phyloP scores from a whole-genome alignment of 2,797 vertebrate genomes.

The Macropus fuliginosus region DNA sequence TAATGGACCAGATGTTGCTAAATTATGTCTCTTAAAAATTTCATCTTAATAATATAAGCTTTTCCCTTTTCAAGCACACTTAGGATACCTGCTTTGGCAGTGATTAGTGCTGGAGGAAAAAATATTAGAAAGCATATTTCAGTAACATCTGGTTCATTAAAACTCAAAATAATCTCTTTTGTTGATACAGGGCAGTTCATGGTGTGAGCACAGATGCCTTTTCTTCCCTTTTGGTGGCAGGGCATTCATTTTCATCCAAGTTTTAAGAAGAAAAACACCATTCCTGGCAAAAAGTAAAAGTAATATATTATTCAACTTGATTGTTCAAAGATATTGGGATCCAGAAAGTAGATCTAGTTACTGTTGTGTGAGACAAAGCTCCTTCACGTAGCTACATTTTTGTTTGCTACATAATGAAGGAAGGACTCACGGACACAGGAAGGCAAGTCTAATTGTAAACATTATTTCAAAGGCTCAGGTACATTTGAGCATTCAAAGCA shows the following conservation, averaged over 20 bases:
- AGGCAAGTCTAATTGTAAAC: constrained; percentile 63
- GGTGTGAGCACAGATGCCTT: constrained; percentile 18
- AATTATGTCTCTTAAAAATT: neutral
- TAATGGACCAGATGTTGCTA: neutral
- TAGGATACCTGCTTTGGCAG: constrained; percentile 7
- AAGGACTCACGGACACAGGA: constrained; percentile 73
- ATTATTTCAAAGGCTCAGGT: constrained; percentile 79
- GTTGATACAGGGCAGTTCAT: constrained; percentile 61
- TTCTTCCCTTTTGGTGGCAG: constrained; percentile 51
- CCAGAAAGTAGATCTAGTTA: constrained; percentile 1
- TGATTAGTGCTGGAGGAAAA: neutral
- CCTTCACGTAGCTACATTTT: constrained; percentile 56
- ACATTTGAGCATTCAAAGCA: constrained; percentile 46
- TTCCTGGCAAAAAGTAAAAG: constrained; percentile 68
- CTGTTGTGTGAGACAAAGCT: neutral
- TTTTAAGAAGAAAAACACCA: neutral
- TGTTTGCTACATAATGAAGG: neutral
- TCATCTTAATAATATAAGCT: neutral
- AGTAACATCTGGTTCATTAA: constrained; percentile 71
- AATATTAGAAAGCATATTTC: neutral
- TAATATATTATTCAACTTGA: constrained; percentile 38
- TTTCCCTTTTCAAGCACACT: constrained; percentile 30
- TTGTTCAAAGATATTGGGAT: neutral
- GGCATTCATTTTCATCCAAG: neutral
- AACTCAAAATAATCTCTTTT: constrained; percentile 64